Base-by-base conservation (phyloP, 1,140 invertebrate genomes). In the Planococcus citri region DNA sequence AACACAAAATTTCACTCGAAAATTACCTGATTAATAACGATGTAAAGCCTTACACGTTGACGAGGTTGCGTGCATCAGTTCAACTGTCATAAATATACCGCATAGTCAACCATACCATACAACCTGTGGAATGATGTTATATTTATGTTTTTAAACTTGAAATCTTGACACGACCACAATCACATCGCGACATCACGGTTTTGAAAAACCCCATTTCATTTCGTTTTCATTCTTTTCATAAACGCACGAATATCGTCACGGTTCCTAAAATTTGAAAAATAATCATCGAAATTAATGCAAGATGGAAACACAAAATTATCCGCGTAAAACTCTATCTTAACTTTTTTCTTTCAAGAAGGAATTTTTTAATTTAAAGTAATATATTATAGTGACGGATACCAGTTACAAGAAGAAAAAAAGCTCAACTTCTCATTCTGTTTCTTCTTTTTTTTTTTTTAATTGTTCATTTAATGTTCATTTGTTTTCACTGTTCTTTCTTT, bases 331-430 rank as follows among this genome's bases (percentile, higher is more conserved):
- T 51, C 17, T 51, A 3, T 51, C 41, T 51, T 37, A 37, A 37
- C 33, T 17, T 17, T 51, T 51, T 51, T 33, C n/a, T 51, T 51
- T 17, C 4, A 51, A 17, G 12, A 20, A 51, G 41, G 41, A 51
- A 51, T 51, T 51, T 20, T 51, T 51, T 51, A 51, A 51, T 51
- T 51, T 51, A 51, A 51, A 51, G 41, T 20, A 51, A 51, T 51
- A 51, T 51, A 51, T 51, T 51, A 51, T 20, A 14, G n/a, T 51
- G 41, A 51, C 41, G 41, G 41, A 51, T 51, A 51, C 41, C 41
- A 51, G 41, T 51, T 51, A 51, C 41, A 51, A 51, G 12, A 37
- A 14, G 14, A 51, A 51, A 51, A 51, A 51, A 51, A 51, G 41
- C 41, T 33, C 29, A 33, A 51, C 41, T 51, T 51, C 41, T 51